Evolutionary conservation across 2,113 vertebrate species (phyloP), one percentile per base, ranked within the genome.

Genomic region (Buteo buteo): DNA sequence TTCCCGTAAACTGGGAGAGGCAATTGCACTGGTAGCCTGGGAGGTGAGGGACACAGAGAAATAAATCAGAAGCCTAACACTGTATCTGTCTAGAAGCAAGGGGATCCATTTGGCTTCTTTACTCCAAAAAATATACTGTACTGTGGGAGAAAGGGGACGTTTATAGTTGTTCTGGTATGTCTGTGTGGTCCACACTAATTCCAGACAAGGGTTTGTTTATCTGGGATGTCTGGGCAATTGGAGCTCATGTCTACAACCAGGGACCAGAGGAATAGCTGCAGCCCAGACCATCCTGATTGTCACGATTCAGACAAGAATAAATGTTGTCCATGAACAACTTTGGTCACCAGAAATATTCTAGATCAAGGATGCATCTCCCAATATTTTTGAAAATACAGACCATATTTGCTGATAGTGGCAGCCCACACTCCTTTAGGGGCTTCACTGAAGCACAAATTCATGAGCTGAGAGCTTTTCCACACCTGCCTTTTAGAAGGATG

Each of bases 11-110:
- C 95, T 99, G 98, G 55, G 98, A 98, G 74, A 98, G 98, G 92
- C 99, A 99, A 96, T 96, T 98, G 96, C 99, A 99, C 42, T 98
- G 98, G 95, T 99, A 99, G 38, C 99, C 99, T 99, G 96, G 57
- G 58, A 91, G 42, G 52, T 61, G 52, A 85, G 38, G 42, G 70
- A 92, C 93, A 94, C 77, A 97, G 54, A 97, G 54, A 95, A 40
- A 62, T 93, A 90, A 57, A 76, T 96, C 36, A 76, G 96, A 88
- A 94, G 32, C 58, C 26, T 72, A 40, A 1, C 6, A 32, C 32
- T 45, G 20, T 79, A 59, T n/a, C 38, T 45, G 3, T 50, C 61
- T 55, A 45, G 71, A 86, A 83, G 38, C 2, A 19, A 70, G 13
- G 55, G 11, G 32, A 83, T 26, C 13, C 17, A 70, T 54, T 50